Conservation (phyloP, 1,140 invertebrate species). For the Drosophila sulfurigaster region DNA sequence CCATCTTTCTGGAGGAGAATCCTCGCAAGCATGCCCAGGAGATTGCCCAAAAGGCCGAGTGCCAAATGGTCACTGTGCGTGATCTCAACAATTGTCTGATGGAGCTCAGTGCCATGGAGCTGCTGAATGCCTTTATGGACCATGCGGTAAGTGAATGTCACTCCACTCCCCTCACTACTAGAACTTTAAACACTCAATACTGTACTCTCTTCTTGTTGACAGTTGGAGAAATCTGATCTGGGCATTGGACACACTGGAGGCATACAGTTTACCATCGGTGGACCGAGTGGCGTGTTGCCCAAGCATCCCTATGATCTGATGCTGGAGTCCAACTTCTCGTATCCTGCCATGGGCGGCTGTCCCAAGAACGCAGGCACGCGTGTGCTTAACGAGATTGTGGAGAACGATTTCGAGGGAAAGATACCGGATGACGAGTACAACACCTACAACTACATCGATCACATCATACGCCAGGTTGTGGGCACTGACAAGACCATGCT, state of each 20-base stretch:
- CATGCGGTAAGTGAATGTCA: conserved; percentile 64
- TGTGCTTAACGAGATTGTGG: conserved; percentile 78
- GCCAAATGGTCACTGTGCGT: conserved; percentile 72
- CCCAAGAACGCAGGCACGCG: conserved; percentile 78
- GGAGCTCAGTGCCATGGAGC: conserved; percentile 70
- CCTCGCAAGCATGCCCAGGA: conserved; percentile 78
- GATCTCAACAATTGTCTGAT: conserved; percentile 78
- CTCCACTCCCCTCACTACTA: background rate
- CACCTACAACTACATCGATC: conserved; percentile 76
- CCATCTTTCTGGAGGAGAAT: conserved; percentile 79
- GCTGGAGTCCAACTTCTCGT: conserved; percentile 76
- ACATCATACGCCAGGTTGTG: conserved; percentile 74
- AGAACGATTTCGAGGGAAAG: conserved; percentile 78
- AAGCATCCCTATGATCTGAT: conserved; percentile 81
- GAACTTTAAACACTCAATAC: background rate
- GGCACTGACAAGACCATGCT: conserved; percentile 81
- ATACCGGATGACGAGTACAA: conserved; percentile 80
- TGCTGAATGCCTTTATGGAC: conserved; percentile 78
- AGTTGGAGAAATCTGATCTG: conserved; percentile 79
- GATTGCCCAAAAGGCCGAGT: conserved; percentile 71
- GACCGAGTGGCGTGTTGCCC: conserved; percentile 76
- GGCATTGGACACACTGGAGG: conserved; percentile 81
- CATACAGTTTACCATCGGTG: conserved; percentile 82
- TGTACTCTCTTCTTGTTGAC: conserved; percentile 4
- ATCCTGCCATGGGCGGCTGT: conserved; percentile 79